These are phyloP conservation scores for Pipistrellus nathusii DNA, from an alignment of 2,797 vertebrate genomes.

Conservation along the genomic window DNA sequence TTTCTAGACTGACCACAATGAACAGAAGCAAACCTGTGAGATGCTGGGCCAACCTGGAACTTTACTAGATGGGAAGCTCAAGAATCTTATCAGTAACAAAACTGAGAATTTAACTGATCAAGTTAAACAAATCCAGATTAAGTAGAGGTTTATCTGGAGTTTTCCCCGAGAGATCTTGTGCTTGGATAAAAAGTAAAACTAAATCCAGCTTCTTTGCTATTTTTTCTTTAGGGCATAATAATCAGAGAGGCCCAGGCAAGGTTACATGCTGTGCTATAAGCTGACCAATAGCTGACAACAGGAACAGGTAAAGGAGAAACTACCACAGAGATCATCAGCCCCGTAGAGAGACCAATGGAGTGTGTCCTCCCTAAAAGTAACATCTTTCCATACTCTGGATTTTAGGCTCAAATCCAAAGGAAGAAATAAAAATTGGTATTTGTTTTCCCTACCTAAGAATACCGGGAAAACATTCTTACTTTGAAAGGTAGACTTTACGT, in stretches of 20 bases:
- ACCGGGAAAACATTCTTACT: not conserved
- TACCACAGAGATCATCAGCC: not conserved
- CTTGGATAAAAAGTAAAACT: constrained; percentile 8
- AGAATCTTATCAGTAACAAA: not conserved
- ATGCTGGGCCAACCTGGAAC: not conserved
- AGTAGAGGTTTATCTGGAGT: not conserved
- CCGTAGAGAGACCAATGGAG: not conserved
- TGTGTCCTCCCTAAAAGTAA: not conserved
- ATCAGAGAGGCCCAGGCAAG: not conserved
- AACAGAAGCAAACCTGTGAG: not conserved
- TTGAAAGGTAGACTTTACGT: not conserved
- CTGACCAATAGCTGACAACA: not conserved
- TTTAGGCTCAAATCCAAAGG: constrained; percentile 20
- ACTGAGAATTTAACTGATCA: not conserved
- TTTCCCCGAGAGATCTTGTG: not conserved
- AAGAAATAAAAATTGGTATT: constrained; percentile 1
- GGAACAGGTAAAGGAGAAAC: not conserved
- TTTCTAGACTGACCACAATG: not conserved
- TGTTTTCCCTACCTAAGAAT: not conserved
- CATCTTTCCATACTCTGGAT: not conserved
- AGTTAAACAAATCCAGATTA: not conserved
- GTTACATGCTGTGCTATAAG: not conserved
- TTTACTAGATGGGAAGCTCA: not conserved
- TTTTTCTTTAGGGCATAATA: not conserved
- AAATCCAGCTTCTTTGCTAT: not conserved